Evolutionary conservation across 1,140 invertebrate species (phyloP).

Genomic region (Ectropis grisescens): DNA sequence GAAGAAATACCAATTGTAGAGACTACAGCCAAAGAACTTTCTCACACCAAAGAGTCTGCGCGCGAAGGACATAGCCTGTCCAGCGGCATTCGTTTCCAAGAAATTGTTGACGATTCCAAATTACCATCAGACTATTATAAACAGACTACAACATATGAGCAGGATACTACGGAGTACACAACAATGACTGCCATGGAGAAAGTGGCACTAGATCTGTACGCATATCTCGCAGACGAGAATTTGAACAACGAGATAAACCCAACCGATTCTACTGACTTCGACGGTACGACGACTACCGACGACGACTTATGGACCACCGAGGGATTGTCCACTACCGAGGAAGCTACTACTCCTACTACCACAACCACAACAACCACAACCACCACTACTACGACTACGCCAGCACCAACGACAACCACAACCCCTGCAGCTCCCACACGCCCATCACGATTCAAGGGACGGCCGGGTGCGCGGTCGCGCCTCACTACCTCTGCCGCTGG

Average conservation of each 20-base stretch:
- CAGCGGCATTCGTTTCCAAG: constrained; percentile 36
- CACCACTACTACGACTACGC: constrained; percentile 41
- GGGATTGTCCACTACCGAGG: constrained; percentile 70
- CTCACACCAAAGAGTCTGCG: constrained; percentile 29
- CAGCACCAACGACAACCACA: constrained; percentile 32
- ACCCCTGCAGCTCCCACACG: constrained; percentile 35
- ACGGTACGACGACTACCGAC: constrained; percentile 49
- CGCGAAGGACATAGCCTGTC: constrained; percentile 40
- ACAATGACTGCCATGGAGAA: constrained; percentile 82
- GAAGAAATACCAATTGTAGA: constrained; percentile 26
- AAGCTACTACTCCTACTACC: constrained; percentile 71
- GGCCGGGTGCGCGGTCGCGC: constrained; percentile 28
- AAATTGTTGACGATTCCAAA: constrained; percentile 49
- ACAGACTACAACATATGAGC: constrained; percentile 56
- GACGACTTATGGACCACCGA: constrained; percentile 49
- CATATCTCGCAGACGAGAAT: constrained; percentile 82
- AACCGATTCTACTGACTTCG: constrained; percentile 58
- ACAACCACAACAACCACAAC: constrained; percentile 73
- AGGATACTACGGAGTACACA: constrained; percentile 74
- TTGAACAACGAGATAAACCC: constrained; percentile 74
- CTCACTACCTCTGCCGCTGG: constrained; percentile 28
- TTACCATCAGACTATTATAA: constrained; percentile 53
- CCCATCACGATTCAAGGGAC: constrained; percentile 49
- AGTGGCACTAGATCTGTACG: constrained; percentile 84
- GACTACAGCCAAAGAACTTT: constrained; percentile 21